These are phyloP conservation scores for Spondyliosoma cantharus DNA, from an alignment of 2,797 vertebrate species.

Conservation along the genomic window DNA sequence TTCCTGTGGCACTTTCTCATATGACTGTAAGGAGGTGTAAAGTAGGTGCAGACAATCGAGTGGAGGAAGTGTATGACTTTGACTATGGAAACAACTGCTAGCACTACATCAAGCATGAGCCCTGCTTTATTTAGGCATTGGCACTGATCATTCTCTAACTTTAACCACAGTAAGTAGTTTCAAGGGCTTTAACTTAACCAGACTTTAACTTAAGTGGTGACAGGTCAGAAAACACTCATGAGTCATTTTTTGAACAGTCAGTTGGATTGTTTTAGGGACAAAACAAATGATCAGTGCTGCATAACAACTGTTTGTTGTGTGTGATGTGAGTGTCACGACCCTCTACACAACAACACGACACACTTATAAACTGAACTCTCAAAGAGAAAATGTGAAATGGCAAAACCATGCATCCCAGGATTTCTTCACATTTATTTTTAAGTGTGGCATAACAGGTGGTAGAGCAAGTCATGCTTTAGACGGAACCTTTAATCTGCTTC, in stretches of 20 bases:
- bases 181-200: background rate
- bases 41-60: background rate
- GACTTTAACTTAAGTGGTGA: background rate
- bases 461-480: constrained; percentile 31
- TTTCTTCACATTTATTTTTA: constrained; percentile 2
- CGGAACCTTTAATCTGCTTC: constrained; percentile 12
- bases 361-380: background rate
- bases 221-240: background rate
- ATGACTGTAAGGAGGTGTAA: background rate
- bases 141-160: background rate
- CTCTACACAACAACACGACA: background rate
- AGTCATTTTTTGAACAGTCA: background rate
- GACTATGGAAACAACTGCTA: background rate
- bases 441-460: background rate
- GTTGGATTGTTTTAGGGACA: background rate
- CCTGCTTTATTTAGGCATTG: background rate
- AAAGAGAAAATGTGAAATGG: constrained; percentile 7
- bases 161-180: background rate
- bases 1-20: background rate
- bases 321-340: background rate
- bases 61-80: background rate
- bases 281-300: background rate
- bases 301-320: background rate
- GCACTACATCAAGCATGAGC: too few species aligned
- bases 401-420: background rate